Base-by-base conservation (phyloP, 2,113 vertebrate genomes). In the Siniperca knerii region DNA sequence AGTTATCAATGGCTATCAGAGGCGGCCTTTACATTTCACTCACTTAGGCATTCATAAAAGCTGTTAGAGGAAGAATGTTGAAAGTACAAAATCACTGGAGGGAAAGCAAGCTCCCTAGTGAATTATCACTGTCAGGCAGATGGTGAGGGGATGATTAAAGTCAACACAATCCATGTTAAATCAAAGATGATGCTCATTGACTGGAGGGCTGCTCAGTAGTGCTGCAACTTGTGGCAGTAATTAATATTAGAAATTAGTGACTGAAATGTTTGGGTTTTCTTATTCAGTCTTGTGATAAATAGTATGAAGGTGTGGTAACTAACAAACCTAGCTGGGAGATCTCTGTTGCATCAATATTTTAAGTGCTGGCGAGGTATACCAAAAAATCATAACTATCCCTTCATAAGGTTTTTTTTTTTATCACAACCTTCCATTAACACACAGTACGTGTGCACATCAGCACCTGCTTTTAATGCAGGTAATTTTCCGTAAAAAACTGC, bases 101-200 rank as follows among this genome's bases (percentile, higher is more conserved):
- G 18, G 69, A 61, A 74, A 64, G 20, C 40, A 58, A 40, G 42
- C 23, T 54, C 74, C 25, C 20, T 6, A 9, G 46, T 77, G 48
- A 88, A 81, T 81, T 5, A 67, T 82, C 60, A 52, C 44, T 46
- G 13, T 62, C 68, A 72, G 64, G 79, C 40, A 84, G 72, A 73
- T 74, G 62, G 29, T 11, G 62, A 71, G 48, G 35, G 8, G 42
- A 54, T 62, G 20, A 84, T 71, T 82, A 48, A 79, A 85, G 76
- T 77, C 21, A 15, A 57, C 75, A 42, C 48, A 67, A 23, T 71
- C 64, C 61, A 40, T 73, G n/a, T 75, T 67, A 55, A 77, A 67
- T 84, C 64, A 75, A 54, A 65, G 48, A 52, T 29, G 64, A 78
- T 15, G 42, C 44, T 66, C 40, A 46, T 25, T 2, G 15, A n/a